Evolutionary conservation across 2,113 vertebrate genomes (phyloP), one percentile per base, ranked within the genome.

Genomic region (Taxidea taxus): DNA sequence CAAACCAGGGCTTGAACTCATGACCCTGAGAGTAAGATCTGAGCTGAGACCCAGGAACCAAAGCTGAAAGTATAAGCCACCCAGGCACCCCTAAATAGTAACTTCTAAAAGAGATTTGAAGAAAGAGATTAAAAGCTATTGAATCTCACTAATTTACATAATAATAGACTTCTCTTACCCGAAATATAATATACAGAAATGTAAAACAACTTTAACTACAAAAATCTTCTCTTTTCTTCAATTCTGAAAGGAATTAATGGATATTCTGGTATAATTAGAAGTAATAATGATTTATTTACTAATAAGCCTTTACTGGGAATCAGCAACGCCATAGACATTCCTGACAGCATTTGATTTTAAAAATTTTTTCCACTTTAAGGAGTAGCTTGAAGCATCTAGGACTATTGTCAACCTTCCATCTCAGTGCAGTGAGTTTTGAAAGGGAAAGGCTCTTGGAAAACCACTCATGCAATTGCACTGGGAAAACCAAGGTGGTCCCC

Each of bases 131-230:
- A 82, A 77, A 87, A 23, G 20, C 20, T 72, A 54, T 60, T 37
- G 20, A 51, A 82, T 25, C 27, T 70, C 3, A 2, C 11, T 75
- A 62, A 51, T 87, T 84, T 80, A 75, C 56, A 62, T 75, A 75
- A 42, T n/a, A 37, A 21, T 70, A 29, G 9, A 74, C 21, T 92
- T 77, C 31, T 25, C 62, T 91, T n/a, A 70, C 21, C 27, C 72
- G 88, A 47, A 85, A 75, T 90, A 82, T 4, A 49, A 94, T 93
- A 39, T 78, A 58, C 8, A 90, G 27, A 95, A 94, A 70, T 95
- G 6, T 78, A 72, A 89, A 96, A 68, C 49, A 92, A 72, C 25
- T 86, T 64, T 56, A 86, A 58, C 54, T 62, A 72, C 11, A 85
- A 88, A 91, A 90, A 31, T 77, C 20, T 83, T 16, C 49, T 87